phyloP scores from a whole-genome alignment of 2,888 invertebrate species.

The Nipponacmea schrenckii region DNA sequence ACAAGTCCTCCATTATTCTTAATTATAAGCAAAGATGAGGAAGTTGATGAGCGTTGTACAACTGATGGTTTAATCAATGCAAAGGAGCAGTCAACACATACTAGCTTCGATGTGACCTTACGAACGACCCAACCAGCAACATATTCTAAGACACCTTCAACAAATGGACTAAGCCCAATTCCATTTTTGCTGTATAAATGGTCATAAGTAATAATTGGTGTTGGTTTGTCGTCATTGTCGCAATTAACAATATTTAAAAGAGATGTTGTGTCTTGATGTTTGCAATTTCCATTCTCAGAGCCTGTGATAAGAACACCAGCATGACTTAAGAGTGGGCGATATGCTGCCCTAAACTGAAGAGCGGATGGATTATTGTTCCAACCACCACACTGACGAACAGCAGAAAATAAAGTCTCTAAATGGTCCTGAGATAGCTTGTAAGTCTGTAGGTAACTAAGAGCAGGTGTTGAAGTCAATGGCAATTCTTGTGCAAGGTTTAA shows the following conservation, averaged over 20 bases:
- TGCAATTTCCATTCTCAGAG: not conserved
- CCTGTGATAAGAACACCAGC: not conserved
- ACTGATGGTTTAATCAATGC: not conserved
- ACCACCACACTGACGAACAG: conserved; percentile 7
- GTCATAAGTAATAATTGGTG: not conserved
- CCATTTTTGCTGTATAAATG: not conserved
- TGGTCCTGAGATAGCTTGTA: conserved; percentile 15
- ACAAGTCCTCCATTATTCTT: not conserved
- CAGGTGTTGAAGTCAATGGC: not conserved
- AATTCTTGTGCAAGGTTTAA: not conserved
- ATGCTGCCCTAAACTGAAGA: conserved; percentile 9
- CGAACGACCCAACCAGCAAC: not conserved
- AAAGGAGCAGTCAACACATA: not conserved
- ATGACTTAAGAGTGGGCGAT: not conserved
- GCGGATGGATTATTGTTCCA: conserved; percentile 14
- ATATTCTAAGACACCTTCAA: not conserved
- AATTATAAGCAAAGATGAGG: not conserved
- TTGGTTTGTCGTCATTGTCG: not conserved
- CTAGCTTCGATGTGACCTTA: not conserved
- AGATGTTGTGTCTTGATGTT: not conserved
- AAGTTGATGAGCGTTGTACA: not conserved
- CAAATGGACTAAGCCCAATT: not conserved
- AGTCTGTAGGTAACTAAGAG: conserved; percentile 3
- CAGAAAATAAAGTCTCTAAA: conserved; percentile 14
- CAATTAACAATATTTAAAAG: not conserved